Evolutionary conservation across 2,888 invertebrate genomes (phyloP), one percentile per base, ranked within the genome.

Genomic region (Cerastis leucographa): DNA sequence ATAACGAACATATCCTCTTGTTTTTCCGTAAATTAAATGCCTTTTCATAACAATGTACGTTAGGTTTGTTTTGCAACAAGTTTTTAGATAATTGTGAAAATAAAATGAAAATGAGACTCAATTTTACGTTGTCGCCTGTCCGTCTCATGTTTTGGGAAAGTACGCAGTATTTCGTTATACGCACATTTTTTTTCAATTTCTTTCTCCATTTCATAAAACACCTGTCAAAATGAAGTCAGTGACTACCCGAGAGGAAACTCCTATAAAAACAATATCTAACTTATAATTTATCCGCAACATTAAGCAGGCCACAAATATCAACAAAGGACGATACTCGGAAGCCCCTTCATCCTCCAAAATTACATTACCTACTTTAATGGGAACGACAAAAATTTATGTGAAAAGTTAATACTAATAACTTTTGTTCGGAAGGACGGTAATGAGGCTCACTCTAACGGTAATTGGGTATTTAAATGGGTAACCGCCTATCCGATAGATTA

Each of bases 351-450:
- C 84, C 86, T 87, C 87, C 87, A 83, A 90, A 93, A 94, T 93
- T 90, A 90, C 92, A 91, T 93, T 90, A 89, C 91, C 88, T 83
- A 88, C 88, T 93, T 92, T 93, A 94, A 94, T 94, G 92, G 93
- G 91, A 89, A 92, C 89, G 91, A 92, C 92, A 93, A 94, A 92
- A 95, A 94, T 94, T 95, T 94, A 95, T 95, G 94, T 91, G 90
- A 85, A 92, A 95, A 95, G 94, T 95, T 95, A 92, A 91, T 76
- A 74, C 80, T 81, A 74, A 71, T 78, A 78, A 88, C 89, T 89
- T 91, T 91, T 91, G 83, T 89, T 89, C 88, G 80, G 72, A 62
- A 68, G 72, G 71, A 80, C 46, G 74, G 77, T 87, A 84, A 86
- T 80, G 78, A 79, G 76, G 77, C 67, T 76, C 49, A 80, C 67